Conservation (phyloP, 2,113 vertebrate species). For the Odontesthes bonariensis region DNA sequence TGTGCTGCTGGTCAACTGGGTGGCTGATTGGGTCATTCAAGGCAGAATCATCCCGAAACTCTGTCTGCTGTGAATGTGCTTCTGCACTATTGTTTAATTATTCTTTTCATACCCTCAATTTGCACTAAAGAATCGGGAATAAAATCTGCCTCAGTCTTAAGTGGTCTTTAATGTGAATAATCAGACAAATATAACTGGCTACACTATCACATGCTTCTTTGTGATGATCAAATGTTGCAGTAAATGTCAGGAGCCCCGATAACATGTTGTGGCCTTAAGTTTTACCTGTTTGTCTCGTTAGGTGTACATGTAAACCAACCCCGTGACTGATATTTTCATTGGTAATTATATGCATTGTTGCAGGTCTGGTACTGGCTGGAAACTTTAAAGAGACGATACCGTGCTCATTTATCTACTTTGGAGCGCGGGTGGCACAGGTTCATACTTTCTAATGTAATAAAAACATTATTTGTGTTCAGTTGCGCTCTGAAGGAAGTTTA, state of each 20-base stretch:
- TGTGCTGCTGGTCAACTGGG: not conserved
- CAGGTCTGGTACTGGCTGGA: too few species aligned
- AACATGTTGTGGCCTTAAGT: not conserved
- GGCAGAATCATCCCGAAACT: too few species aligned
- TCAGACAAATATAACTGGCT: not conserved
- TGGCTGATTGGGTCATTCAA: too few species aligned
- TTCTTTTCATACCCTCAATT: constrained; percentile 18
- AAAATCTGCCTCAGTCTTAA: not conserved
- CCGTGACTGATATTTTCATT: not conserved
- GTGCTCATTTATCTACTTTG: too few species aligned
- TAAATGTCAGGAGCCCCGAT: not conserved
- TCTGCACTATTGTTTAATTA: constrained; percentile 6
- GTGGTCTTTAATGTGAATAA: not conserved
- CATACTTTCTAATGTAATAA: too few species aligned
- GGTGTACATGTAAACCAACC: not conserved
- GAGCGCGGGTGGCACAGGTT: too few species aligned
- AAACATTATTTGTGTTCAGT: too few species aligned
- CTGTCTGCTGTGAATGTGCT: not conserved
- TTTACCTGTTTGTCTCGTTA: not conserved
- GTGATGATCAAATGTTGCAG: not conserved
- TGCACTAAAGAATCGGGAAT: constrained; percentile 11
- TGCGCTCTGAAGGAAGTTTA: too few species aligned
- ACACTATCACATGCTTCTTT: not conserved
- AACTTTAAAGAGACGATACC: too few species aligned
- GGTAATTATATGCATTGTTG: too few species aligned